A percentile compares a stretch with the other conserved stretches of the same genome.
Conservation (phyloP, 2,113 vertebrate species). For the Lophura nycthemera region DNA sequence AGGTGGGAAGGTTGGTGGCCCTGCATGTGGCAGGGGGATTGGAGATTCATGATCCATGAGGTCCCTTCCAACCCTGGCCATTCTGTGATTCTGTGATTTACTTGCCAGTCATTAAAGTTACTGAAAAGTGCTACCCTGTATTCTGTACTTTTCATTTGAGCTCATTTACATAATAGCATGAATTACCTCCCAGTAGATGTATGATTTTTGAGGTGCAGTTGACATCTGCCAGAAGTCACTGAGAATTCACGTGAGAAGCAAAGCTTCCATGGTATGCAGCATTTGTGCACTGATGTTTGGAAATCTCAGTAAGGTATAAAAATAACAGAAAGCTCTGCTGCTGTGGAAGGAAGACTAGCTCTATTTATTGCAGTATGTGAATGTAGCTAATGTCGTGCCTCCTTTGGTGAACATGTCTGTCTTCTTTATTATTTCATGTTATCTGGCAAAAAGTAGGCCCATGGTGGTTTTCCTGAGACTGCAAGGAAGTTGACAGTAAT, state of each 20-base stretch:
- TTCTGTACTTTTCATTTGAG: neutral
- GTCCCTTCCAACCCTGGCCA: too few relatives aligned
- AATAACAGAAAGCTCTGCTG: neutral
- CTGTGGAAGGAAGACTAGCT: neutral
- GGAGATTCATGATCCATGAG: too few relatives aligned
- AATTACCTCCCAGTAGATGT: neutral
- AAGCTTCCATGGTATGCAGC: rapidly evolving
- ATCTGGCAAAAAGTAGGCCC: neutral
- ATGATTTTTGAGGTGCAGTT: neutral
- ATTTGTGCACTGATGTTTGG: neutral
- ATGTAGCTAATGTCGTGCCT: neutral
- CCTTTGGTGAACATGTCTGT: neutral
- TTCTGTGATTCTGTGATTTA: neutral
- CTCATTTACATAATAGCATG: neutral
- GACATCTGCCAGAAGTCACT: neutral
- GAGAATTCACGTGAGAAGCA: neutral
- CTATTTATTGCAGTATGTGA: neutral
- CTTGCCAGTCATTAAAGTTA: neutral
- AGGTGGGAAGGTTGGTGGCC: too few relatives aligned
- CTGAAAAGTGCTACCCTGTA: neutral
- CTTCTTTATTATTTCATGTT: neutral
- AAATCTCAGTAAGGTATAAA: neutral
- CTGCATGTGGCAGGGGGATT: too few relatives aligned
- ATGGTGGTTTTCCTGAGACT: neutral
- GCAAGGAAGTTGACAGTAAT: neutral